phyloP scores from a whole-genome alignment of 2,888 invertebrate species.

The Drosophila pullipes region DNA sequence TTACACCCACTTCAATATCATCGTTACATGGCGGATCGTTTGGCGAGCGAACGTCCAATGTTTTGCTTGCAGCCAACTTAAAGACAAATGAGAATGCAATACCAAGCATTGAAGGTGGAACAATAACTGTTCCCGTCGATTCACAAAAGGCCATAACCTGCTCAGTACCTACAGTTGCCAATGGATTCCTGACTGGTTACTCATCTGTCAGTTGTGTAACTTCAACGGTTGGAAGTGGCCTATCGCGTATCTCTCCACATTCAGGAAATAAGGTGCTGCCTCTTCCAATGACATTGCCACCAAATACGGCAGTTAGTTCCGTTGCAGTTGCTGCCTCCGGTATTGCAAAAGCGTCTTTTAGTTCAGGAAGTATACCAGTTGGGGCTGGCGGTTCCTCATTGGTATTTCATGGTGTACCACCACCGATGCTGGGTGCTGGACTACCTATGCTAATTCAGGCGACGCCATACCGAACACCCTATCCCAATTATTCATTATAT shows the following conservation, averaged over 20 bases:
- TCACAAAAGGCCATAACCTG: conserved; percentile 37
- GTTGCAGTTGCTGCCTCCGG: conserved; percentile 40
- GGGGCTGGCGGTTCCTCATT: conserved; percentile 51
- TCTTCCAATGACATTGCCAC: conserved; percentile 33
- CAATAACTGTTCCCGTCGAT: conserved; percentile 30
- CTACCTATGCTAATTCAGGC: conserved; percentile 83
- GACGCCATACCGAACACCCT: conserved; percentile 83
- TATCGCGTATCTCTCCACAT: conserved; percentile 56
- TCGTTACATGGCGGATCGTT: conserved; percentile 45
- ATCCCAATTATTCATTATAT: conserved; percentile 88
- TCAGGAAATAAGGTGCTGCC: conserved; percentile 50
- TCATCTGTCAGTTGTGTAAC: conserved; percentile 39
- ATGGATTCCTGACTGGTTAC: conserved; percentile 63
- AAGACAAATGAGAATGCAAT: conserved; percentile 48
- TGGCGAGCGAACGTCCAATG: conserved; percentile 50
- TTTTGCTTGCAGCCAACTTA: conserved; percentile 26
- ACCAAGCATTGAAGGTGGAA: conserved; percentile 14
- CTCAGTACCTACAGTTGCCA: conserved; percentile 38
- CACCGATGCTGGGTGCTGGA: conserved; percentile 70
- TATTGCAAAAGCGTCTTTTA: conserved; percentile 54
- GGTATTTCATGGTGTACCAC: conserved; percentile 60
- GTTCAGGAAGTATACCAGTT: conserved; percentile 44
- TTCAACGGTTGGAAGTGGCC: conserved; percentile 32
- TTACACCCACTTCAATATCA: conserved; percentile 36
- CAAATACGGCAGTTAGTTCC: conserved; percentile 47